Evolutionary conservation across 2,888 invertebrate genomes (phyloP).

Genomic region (Heteromurus nitidus): DNA sequence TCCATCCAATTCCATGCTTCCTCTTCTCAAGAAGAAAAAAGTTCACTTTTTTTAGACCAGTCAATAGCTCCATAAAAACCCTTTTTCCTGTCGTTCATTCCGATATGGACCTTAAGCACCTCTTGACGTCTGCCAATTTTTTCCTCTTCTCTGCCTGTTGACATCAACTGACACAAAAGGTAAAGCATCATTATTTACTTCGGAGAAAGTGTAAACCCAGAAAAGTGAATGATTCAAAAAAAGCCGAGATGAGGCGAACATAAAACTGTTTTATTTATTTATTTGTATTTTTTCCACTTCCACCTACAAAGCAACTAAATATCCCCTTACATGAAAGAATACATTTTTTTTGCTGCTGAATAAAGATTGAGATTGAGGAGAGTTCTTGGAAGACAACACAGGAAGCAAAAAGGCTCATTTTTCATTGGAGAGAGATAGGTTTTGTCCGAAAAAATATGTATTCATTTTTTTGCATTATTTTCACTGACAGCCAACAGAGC

Average conservation of each 20-base stretch:
- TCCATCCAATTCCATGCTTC: background rate
- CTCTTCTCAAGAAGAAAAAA: background rate
- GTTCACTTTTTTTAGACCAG: constrained; percentile 43
- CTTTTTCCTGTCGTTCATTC: constrained; percentile 37
- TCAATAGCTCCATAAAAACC: constrained; percentile 55
- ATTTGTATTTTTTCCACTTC: no score
- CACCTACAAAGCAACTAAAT: no score
- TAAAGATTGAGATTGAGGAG: constrained; percentile 2
- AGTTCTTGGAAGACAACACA: background rate
- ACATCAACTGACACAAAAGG: constrained; percentile 45
- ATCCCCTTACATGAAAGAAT: background rate
- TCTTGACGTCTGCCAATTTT: constrained; percentile 51
- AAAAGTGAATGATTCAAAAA: constrained; percentile 18
- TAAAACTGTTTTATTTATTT: no score
- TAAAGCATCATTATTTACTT: constrained; percentile 52
- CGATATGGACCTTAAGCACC: constrained; percentile 33
- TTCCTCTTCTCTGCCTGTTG: constrained; percentile 29
- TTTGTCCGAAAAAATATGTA: background rate
- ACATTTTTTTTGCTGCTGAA: background rate
- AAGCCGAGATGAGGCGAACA: background rate
- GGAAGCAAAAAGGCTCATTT: constrained; percentile 13
- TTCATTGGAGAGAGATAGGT: background rate
- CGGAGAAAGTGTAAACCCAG: constrained; percentile 29
- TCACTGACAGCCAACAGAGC: background rate
- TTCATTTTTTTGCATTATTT: background rate